Evolutionary conservation across 1,140 invertebrate species (phyloP).

Genomic region (Tetraneura akinire): DNA sequence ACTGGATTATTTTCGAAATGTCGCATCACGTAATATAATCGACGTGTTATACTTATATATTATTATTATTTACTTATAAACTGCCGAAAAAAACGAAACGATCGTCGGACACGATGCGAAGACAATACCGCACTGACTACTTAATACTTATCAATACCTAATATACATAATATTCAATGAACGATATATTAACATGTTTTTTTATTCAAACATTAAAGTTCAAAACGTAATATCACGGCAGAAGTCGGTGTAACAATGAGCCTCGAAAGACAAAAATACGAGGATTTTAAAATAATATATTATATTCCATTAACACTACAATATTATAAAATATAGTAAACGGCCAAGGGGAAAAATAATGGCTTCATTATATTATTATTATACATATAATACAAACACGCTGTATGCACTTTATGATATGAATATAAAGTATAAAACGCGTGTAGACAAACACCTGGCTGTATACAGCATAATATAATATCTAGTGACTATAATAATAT

Average conservation of each 20-base stretch:
- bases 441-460: constrained; percentile 21
- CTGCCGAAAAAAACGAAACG: background rate
- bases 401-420: too few relatives aligned
- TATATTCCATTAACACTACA: constrained; percentile 19
- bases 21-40: background rate
- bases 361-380: constrained; percentile 5
- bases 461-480: background rate
- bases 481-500: background rate
- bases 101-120: background rate
- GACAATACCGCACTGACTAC: background rate
- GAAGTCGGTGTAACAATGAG: too few relatives aligned
- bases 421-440: background rate
- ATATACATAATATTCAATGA: background rate
- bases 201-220: background rate
- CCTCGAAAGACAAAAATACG: background rate
- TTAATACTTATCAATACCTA: background rate
- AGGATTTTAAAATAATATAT: background rate
- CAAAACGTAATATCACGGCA: too few relatives aligned
- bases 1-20: background rate
- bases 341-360: background rate
- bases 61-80: background rate
- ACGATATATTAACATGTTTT: background rate
- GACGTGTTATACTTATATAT: background rate
- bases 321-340: too few relatives aligned
- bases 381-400: background rate